These are phyloP conservation scores for Apodemus agrarius DNA, from an alignment of 2,797 vertebrate genomes.

Conservation along the genomic window DNA sequence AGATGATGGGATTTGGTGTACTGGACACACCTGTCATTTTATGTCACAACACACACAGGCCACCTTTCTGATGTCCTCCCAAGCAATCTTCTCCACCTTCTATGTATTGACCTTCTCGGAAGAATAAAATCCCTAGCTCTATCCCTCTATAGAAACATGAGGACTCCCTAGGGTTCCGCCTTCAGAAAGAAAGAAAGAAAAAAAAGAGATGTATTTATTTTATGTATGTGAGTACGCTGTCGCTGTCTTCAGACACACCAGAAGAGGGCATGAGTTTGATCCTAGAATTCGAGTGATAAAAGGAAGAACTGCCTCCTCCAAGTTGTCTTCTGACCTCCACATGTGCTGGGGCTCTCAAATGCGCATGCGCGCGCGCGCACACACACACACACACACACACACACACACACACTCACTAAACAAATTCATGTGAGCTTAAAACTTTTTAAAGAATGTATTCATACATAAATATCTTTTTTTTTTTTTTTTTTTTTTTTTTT, in stretches of 20 bases:
- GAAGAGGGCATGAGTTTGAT: neutral
- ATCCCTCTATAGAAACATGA: neutral
- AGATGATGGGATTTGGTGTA: neutral
- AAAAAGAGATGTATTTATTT: too few species aligned
- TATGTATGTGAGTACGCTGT: too few species aligned
- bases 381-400: neutral
- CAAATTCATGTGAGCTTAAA: neutral
- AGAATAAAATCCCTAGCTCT: neutral
- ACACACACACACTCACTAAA: neutral
- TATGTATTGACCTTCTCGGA: neutral
- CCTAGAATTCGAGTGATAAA: neutral
- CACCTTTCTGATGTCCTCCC: neutral
- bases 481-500: too few species aligned
- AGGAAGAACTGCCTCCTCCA: neutral
- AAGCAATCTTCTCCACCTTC: neutral
- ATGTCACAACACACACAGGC: neutral
- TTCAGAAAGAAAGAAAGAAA: neutral
- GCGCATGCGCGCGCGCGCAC: too few species aligned
- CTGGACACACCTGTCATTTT: neutral
- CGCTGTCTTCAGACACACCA: too few species aligned
- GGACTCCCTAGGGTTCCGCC: neutral
- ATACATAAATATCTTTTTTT: too few species aligned
- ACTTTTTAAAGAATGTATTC: neutral
- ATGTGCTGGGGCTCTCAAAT: too few species aligned
- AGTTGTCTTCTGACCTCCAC: neutral